Conservation (phyloP, 2,113 vertebrate species). For the Hystrix cristata region DNA sequence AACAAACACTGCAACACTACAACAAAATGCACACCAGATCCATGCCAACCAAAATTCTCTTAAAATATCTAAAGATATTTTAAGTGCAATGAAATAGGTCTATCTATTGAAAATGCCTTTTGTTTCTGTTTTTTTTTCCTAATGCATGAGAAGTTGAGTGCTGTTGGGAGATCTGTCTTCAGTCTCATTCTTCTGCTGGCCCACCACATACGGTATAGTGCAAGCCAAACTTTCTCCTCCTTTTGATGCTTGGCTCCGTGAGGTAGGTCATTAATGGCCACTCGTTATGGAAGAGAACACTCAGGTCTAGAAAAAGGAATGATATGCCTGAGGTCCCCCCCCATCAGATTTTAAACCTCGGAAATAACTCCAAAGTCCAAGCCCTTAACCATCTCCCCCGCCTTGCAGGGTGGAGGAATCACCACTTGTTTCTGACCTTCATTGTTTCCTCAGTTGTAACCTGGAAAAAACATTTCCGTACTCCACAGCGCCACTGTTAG, state of each 20-base stretch:
- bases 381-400: neutral
- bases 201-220: neutral
- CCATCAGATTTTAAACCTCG: neutral
- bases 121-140: neutral
- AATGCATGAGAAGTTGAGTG: neutral
- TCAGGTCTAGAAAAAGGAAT: neutral
- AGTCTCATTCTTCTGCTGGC: neutral
- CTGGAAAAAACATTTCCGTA: neutral
- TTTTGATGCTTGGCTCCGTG: neutral
- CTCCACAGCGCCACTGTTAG: neutral
- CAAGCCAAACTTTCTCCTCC: neutral
- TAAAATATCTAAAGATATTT: neutral
- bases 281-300: neutral
- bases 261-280: neutral
- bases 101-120: neutral
- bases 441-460: neutral
- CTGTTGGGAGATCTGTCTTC: neutral
- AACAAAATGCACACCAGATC: slow-evolving; percentile 9
- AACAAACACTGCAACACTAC: neutral
- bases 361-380: neutral
- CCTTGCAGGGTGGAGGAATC: neutral
- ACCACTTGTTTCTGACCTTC: neutral
- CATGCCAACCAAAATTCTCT: neutral
- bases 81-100: neutral
- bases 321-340: neutral